A percentile compares a stretch with the other conserved stretches of the same genome.
Evolutionary conservation across 2,113 vertebrate species (phyloP).

Genomic region (Dipodomys ordii): DNA sequence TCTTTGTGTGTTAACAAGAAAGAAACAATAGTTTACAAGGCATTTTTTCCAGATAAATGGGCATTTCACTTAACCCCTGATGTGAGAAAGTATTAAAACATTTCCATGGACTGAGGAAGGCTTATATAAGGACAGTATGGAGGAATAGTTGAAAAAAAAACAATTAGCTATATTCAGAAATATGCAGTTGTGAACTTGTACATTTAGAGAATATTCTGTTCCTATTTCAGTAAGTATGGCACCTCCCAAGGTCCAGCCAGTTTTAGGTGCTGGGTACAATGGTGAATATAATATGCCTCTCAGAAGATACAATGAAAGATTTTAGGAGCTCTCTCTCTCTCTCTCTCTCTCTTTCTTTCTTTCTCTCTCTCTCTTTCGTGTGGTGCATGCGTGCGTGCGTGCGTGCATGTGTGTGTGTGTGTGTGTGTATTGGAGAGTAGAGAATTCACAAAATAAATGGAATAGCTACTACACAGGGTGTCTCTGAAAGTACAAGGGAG

Average conservation of each 20-base stretch:
- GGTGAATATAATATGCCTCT: background rate
- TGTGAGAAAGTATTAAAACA: background rate
- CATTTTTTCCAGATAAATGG: background rate
- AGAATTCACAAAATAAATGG: no score
- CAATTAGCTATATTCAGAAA: background rate
- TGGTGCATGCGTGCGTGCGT: no score
- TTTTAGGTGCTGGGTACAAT: background rate
- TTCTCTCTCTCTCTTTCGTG: no score
- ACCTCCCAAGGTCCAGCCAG: background rate
- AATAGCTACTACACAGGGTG: no score
- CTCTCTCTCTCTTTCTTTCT: no score
- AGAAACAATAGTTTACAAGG: background rate
- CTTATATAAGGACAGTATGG: background rate
- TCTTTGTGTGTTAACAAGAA: constrained; percentile 38
- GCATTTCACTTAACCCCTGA: background rate
- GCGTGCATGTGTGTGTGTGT: no score
- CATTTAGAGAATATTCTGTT: background rate
- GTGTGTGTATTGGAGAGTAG: no score
- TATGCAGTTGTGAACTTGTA: background rate
- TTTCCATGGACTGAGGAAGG: background rate
- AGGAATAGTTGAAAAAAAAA: background rate
- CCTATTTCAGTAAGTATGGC: background rate
- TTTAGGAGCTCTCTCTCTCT: background rate
- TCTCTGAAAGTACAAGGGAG: background rate
- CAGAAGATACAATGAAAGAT: background rate